A percentile compares a stretch with the other conserved stretches of the same genome.
phyloP scores from a whole-genome alignment of 2,797 vertebrate species.

The Ceryle rudis region DNA sequence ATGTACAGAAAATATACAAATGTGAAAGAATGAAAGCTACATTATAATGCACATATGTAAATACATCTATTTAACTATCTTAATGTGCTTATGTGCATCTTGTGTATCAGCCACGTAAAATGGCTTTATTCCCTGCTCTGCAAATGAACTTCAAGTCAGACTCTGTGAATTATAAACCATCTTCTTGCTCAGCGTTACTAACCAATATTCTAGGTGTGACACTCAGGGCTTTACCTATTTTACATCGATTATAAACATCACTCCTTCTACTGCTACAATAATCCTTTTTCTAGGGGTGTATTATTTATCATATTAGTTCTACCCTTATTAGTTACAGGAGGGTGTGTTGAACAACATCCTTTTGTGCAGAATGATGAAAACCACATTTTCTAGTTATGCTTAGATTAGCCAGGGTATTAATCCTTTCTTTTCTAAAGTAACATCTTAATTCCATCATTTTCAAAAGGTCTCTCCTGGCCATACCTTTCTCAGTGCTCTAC shows the following conservation, averaged over 20 bases:
- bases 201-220: conserved; percentile 62
- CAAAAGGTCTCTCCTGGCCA: neutral
- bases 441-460: conserved; percentile 32
- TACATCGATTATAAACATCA: conserved; percentile 14
- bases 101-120: neutral
- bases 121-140: neutral
- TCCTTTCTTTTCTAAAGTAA: conserved; percentile 30
- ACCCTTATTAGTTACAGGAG: conserved; percentile 46
- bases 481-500: neutral
- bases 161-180: neutral
- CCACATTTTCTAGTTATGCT: conserved; percentile 62
- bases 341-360: conserved; percentile 34
- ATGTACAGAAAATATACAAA: neutral
- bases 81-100: neutral
- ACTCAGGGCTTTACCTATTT: conserved; percentile 46
- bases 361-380: conserved; percentile 11
- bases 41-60: neutral
- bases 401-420: conserved; percentile 53
- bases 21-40: neutral
- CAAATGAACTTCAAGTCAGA: conserved; percentile 19
- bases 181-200: conserved; percentile 35
- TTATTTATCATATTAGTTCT: conserved; percentile 62
- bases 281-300: conserved; percentile 32
- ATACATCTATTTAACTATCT: neutral
- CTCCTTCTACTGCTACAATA: neutral